Conservation (phyloP, 2,888 invertebrate genomes). For the Sialis lutaria region DNA sequence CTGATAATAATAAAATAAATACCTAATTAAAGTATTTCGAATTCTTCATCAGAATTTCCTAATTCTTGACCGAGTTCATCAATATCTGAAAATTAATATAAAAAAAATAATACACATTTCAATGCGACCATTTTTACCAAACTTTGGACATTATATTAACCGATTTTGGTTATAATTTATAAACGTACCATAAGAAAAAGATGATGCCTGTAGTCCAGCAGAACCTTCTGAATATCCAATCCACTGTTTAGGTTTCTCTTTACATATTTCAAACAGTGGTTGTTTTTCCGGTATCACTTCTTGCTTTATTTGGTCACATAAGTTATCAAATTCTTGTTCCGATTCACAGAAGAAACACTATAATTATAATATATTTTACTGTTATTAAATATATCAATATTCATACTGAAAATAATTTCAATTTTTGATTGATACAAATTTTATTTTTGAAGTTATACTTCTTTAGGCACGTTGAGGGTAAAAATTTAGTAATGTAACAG, state of each 20-base stretch:
- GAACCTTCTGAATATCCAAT: conserved; percentile 33
- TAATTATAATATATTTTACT: conserved; percentile 12
- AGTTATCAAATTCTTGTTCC: conserved; percentile 59
- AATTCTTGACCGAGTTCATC: conserved; percentile 37
- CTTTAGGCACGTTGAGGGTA: too few species aligned
- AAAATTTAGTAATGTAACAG: too few species aligned
- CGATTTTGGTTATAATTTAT: too few species aligned
- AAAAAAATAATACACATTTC: neutral
- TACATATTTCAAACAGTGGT: conserved; percentile 74
- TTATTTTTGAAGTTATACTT: too few species aligned
- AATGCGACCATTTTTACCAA: neutral
- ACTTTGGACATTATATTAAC: too few species aligned
- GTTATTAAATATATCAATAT: neutral
- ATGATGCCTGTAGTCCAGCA: conserved; percentile 20
- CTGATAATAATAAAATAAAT: too few species aligned
- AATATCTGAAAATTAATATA: conserved; percentile 27
- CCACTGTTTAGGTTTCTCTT: conserved; percentile 61
- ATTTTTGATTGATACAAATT: too few species aligned
- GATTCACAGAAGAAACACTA: conserved; percentile 84
- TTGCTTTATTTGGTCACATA: conserved; percentile 49
- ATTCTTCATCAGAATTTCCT: conserved; percentile 67
- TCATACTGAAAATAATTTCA: too few species aligned
- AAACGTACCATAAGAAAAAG: too few species aligned
- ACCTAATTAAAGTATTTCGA: conserved; percentile 42
- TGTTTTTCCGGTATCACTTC: conserved; percentile 50